Evolutionary conservation across 2,797 vertebrate species (phyloP).

Genomic region (Silurus lanzhouensis): DNA sequence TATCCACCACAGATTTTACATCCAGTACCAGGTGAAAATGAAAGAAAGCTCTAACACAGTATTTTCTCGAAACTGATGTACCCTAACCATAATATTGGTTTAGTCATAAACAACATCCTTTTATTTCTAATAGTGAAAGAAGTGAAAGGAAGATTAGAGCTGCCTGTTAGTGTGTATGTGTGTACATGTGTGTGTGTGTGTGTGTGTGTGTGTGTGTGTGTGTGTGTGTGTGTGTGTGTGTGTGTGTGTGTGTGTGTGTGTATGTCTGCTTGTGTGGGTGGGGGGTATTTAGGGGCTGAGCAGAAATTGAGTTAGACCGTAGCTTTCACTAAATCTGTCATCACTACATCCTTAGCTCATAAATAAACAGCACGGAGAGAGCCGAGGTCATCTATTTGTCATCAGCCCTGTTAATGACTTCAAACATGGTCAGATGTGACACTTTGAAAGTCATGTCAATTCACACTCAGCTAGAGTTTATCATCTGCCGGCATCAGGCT

Average conservation of each 20-base stretch:
- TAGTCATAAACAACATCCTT: conserved; percentile 41
- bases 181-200: background rate
- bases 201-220: background rate
- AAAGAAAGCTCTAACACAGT: background rate
- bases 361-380: conserved; percentile 65
- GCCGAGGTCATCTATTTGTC: conserved; percentile 57
- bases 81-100: background rate
- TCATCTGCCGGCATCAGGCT: conserved; percentile 4
- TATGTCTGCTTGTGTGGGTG: conserved; percentile 38
- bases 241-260: conserved; percentile 24
- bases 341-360: conserved; percentile 69
- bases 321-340: conserved; percentile 75
- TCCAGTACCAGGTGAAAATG: background rate
- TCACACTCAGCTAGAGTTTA: conserved; percentile 11
- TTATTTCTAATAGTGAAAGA: conserved; percentile 23
- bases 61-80: background rate
- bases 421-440: conserved; percentile 38
- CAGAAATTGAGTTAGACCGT: conserved; percentile 74
- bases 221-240: conserved; percentile 5
- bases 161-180: conserved; percentile 10
- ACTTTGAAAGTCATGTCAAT: conserved; percentile 39
- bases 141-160: conserved; percentile 25
- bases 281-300: conserved; percentile 60
- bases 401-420: conserved; percentile 58
- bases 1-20: background rate